phyloP scores from a whole-genome alignment of 2,797 vertebrate genomes.

The Neosilurus mollespiculum region DNA sequence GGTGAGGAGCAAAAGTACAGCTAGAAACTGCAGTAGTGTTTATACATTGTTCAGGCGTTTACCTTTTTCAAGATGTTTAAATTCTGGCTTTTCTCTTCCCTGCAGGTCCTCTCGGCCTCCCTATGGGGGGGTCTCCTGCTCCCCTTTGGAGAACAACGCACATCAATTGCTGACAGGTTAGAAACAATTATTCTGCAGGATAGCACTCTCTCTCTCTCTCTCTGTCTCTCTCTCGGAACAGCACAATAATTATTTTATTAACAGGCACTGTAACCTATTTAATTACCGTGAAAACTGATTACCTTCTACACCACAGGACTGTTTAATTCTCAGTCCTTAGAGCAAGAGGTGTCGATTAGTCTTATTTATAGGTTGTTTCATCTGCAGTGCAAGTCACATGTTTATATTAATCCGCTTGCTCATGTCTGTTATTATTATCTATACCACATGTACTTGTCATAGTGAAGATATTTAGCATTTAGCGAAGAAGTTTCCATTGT shows the following conservation, averaged over 20 bases:
- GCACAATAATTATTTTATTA: neutral
- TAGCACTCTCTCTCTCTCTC: too few species aligned
- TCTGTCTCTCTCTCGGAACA: neutral
- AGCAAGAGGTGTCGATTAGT: neutral
- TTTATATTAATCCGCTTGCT: neutral
- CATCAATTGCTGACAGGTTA: constrained; percentile 92
- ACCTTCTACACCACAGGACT: neutral
- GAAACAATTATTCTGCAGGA: constrained; percentile 33
- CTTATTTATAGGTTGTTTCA: neutral
- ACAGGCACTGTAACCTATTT: neutral
- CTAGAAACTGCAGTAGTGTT: neutral
- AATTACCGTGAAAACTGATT: neutral
- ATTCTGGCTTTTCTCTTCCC: neutral
- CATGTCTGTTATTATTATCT: neutral
- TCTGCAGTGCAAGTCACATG: neutral
- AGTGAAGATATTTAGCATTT: neutral
- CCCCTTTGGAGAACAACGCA: constrained; percentile 85
- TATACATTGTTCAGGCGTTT: neutral
- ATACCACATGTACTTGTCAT: neutral
- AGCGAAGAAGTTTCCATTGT: neutral
- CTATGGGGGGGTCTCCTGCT: constrained; percentile 93
- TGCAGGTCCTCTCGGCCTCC: constrained; percentile 87
- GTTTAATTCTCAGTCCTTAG: neutral
- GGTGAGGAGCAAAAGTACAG: constrained; percentile 69
- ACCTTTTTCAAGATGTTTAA: neutral